These are phyloP conservation scores for Tenthredo scrophulariae DNA, from an alignment of 2,888 invertebrate species.

Conservation along the genomic window DNA sequence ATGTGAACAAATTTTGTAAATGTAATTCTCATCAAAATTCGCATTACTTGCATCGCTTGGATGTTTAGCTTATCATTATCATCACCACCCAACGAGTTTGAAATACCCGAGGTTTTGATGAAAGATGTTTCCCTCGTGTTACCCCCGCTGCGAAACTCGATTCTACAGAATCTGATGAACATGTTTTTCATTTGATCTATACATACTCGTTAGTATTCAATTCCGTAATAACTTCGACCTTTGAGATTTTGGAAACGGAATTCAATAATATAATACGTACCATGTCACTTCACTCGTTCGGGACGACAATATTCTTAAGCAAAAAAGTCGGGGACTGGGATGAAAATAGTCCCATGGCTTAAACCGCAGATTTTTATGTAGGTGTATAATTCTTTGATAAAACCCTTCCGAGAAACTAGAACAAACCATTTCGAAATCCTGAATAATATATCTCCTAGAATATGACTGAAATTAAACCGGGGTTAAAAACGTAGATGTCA, in stretches of 20 bases:
- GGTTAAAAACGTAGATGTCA: neutral
- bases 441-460: neutral
- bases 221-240: neutral
- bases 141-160: neutral
- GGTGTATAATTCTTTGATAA: neutral
- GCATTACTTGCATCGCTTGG: conserved; percentile 1
- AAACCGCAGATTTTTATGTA: neutral
- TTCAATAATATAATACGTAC: conserved; percentile 1
- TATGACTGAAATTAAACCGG: neutral
- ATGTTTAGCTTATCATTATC: neutral
- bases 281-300: neutral
- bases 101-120: neutral
- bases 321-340: neutral
- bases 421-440: conserved; percentile 2
- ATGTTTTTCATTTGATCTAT: neutral
- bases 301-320: neutral
- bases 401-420: conserved; percentile 4
- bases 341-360: neutral
- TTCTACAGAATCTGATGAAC: neutral
- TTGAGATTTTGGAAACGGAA: neutral
- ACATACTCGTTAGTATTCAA: conserved; percentile 13
- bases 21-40: neutral
- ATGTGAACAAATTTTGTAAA: neutral
- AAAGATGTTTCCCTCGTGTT: neutral
- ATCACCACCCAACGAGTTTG: neutral